A percentile compares a stretch with the other conserved stretches of the same genome.
These are phyloP conservation scores for Ceryle rudis DNA, from an alignment of 2,797 vertebrate genomes.

Conservation along the genomic window DNA sequence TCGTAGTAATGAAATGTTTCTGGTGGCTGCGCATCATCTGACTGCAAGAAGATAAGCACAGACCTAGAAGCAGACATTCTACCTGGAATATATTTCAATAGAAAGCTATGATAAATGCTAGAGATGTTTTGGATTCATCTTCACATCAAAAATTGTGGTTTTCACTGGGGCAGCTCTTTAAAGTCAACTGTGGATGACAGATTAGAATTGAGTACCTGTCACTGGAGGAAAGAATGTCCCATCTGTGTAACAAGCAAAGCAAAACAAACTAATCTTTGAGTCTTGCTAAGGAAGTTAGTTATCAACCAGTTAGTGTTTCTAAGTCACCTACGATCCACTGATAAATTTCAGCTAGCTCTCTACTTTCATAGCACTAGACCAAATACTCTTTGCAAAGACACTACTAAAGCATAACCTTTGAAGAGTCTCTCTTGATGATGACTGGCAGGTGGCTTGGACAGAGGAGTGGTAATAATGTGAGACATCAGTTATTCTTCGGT, in stretches of 20 bases:
- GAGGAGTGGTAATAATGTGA: neutral
- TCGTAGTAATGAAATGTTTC: conserved; percentile 1
- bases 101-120: neutral
- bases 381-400: neutral
- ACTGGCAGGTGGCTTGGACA: neutral
- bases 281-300: neutral
- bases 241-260: neutral
- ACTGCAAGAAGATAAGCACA: neutral
- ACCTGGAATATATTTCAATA: neutral
- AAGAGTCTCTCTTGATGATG: neutral
- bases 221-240: neutral
- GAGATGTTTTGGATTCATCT: neutral
- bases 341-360: neutral
- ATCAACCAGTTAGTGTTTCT: neutral
- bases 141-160: neutral
- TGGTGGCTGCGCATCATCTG: conserved; percentile 74
- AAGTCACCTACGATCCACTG: neutral
- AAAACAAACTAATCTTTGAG: neutral
- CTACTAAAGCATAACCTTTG: neutral
- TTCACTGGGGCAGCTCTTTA: neutral
- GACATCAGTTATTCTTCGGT: neutral
- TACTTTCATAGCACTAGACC: neutral
- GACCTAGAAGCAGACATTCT: neutral
- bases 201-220: neutral
- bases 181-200: neutral